Conservation (phyloP, 2,113 vertebrate genomes). For the Orcinus orca region DNA sequence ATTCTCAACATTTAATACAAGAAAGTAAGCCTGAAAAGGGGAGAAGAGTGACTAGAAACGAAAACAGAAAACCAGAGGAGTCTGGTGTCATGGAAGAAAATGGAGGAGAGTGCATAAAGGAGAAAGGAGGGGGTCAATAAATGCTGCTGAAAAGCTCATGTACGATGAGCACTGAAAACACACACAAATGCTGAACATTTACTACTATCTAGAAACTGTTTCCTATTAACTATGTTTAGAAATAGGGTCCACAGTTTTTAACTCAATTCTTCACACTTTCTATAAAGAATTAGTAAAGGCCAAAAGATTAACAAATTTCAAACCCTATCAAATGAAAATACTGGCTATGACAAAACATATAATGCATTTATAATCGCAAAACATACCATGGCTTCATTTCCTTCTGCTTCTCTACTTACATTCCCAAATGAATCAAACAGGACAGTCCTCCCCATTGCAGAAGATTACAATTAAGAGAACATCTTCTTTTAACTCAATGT, state of each 20-base stretch:
- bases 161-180: not conserved
- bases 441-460: not conserved
- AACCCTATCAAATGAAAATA: conserved; percentile 24
- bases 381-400: not conserved
- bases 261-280: not conserved
- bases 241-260: not conserved
- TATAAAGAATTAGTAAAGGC: conserved; percentile 27
- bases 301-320: conserved; percentile 26
- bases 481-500: not conserved
- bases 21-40: not conserved
- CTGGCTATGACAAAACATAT: conserved; percentile 21
- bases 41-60: not conserved
- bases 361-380: conserved; percentile 8
- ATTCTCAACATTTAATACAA: not conserved
- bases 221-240: not conserved
- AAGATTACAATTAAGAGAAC: conserved; percentile 9
- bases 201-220: not conserved
- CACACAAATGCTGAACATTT: not conserved
- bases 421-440: not conserved
- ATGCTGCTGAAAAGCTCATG: not conserved
- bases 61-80: not conserved
- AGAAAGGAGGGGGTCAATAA: not conserved
- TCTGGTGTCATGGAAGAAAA: not conserved
- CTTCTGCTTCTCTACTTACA: not conserved
- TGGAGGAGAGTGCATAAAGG: not conserved